Evolutionary conservation across 2,797 vertebrate species (phyloP), one percentile per base, ranked within the genome.

Genomic region (Sebastes hubbsi): DNA sequence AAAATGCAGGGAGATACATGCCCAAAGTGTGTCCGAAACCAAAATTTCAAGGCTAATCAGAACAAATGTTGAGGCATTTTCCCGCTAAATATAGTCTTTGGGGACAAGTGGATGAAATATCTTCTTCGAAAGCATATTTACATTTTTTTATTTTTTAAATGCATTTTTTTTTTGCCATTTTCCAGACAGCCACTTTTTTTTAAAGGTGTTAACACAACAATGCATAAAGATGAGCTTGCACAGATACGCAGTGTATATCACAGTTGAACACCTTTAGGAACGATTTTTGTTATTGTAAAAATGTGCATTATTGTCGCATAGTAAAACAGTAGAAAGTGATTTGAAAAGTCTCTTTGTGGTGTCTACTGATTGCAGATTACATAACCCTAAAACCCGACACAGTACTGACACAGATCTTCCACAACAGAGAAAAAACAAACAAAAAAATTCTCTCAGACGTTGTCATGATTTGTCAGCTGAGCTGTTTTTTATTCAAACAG

Each of bases 401-500:
- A 30, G 20, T 4, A 46, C 25, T 2, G 9, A 69, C 42, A 56
- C 3, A 12, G 6, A 66, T 52, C 3, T 22, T 16, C 22, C 4
- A 34, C 7, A 9, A 70, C 4, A 46, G 4, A 52, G 18, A 14
- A 29, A 62, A 66, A 79, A 76, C 1, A 61, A 29, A 65, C 2
- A 60, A 36, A 12, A 24, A 4, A 4, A 42, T n/a, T 1, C 6
- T 55, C 25, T 60, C 27, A 67, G 13, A 56, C 16, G 74, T 34
- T 29, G 11, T 42, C 2, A 14, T 22, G 46, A 76, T 72, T 83
- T 88, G 61, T 90, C 81, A 89, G 85, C 75, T 56, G 60, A 77
- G 80, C 72, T 78, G 64, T 86, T 82, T 89, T 94, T 95, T 94
- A 94, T 95, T 95, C 84, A 91, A 92, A 92, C 86, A 94, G 73